Conservation (phyloP, 2,113 vertebrate genomes). For the Plestiodon gilberti region DNA sequence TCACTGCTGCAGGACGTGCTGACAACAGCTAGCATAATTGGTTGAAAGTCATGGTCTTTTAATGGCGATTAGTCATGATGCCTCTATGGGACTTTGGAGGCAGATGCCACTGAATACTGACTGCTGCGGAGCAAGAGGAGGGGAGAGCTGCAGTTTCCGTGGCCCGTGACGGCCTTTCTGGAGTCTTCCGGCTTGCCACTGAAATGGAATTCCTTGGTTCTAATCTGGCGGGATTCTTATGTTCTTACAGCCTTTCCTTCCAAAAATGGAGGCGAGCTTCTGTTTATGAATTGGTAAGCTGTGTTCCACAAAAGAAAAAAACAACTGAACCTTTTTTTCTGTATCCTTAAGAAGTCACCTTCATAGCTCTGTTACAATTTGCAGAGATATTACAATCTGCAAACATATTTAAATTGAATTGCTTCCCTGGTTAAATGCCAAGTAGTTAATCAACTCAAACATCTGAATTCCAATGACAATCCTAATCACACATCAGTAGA, state of each 20-base stretch:
- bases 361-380: not conserved
- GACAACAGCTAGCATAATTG: too few relatives aligned
- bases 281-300: not conserved
- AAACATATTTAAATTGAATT: not conserved
- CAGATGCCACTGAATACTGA: too few relatives aligned
- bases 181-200: too few relatives aligned
- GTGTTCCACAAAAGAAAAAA: not conserved
- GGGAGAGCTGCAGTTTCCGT: too few relatives aligned
- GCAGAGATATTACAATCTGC: not conserved
- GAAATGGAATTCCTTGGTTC: too few relatives aligned
- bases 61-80: too few relatives aligned
- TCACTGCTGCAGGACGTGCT: too few relatives aligned
- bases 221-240: not conserved
- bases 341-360: not conserved
- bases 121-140: too few relatives aligned
- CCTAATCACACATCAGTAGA: not conserved
- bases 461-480: not conserved
- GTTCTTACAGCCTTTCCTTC: not conserved
- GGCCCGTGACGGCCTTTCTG: too few relatives aligned
- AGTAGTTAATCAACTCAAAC: not conserved
- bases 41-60: too few relatives aligned
- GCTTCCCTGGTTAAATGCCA: not conserved
- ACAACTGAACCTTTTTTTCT: not conserved
- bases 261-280: not conserved
- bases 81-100: too few relatives aligned